Evolutionary conservation across 2,797 vertebrate genomes (phyloP).

Genomic region (Hoplostethus mediterraneus): DNA sequence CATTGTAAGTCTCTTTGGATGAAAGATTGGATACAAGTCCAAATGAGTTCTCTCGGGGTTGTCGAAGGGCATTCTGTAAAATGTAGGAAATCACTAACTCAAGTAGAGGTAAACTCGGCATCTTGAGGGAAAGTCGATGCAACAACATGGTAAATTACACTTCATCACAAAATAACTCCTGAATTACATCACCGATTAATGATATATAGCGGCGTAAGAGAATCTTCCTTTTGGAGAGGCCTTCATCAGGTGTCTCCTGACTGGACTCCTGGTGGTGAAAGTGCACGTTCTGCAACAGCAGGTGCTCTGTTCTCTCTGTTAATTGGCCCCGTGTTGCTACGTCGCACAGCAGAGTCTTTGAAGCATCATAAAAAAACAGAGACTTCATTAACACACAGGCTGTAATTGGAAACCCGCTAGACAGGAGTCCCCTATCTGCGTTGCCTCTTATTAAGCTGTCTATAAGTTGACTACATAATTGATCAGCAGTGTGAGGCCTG

Average conservation of each 20-base stretch:
- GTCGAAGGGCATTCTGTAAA: too few species aligned
- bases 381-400: conserved; percentile 72
- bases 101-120: too few species aligned
- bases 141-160: too few species aligned
- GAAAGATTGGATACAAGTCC: too few species aligned
- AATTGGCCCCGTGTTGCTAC: conserved; percentile 81
- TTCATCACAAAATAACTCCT: too few species aligned
- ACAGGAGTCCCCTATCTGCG: conserved; percentile 49
- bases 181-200: too few species aligned
- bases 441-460: conserved; percentile 58
- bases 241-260: conserved; percentile 63
- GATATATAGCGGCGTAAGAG: too few species aligned
- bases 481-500: conserved; percentile 44
- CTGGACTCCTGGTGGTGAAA: conserved; percentile 63
- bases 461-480: conserved; percentile 57
- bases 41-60: too few species aligned
- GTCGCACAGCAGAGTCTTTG: conserved; percentile 60
- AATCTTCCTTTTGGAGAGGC: background rate
- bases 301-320: conserved; percentile 68
- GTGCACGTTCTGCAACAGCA: conserved; percentile 67
- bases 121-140: too few species aligned
- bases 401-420: conserved; percentile 64
- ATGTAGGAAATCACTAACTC: too few species aligned
- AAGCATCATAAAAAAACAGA: conserved; percentile 58
- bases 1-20: too few species aligned